phyloP scores from a whole-genome alignment of 2,888 invertebrate genomes.

The Drosophila greeni region DNA sequence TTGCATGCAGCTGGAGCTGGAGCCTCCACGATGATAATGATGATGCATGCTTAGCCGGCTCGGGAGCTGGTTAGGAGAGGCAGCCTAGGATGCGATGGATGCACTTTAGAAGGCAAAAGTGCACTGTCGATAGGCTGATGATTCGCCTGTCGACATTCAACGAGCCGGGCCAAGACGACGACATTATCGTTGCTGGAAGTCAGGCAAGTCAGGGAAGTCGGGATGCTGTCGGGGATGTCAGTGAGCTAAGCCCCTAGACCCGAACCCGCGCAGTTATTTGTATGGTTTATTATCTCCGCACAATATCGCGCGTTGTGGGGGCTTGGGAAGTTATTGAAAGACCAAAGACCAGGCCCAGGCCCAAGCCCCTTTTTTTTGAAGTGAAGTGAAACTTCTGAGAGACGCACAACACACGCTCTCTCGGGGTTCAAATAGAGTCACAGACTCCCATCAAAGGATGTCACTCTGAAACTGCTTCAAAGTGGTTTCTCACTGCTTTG shows the following conservation, averaged over 20 bases:
- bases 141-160: constrained; percentile 71
- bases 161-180: constrained; percentile 47
- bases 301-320: constrained; percentile 67
- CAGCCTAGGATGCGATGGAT: constrained; percentile 2
- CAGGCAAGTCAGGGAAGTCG: constrained; percentile 47
- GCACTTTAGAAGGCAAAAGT: constrained; percentile 48
- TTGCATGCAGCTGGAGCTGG: constrained; percentile 62
- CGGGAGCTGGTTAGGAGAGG: constrained; percentile 26
- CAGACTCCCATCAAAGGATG: not conserved
- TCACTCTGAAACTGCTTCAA: not conserved
- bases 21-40: constrained; percentile 67
- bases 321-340: constrained; percentile 70
- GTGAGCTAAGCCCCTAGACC: constrained; percentile 6
- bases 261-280: constrained; percentile 46
- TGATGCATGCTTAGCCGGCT: constrained; percentile 55
- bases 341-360: constrained; percentile 20
- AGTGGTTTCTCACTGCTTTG: not conserved
- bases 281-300: constrained; percentile 58
- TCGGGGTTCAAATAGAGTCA: constrained; percentile 29
- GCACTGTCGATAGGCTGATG: constrained; percentile 62
- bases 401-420: constrained; percentile 10
- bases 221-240: constrained; percentile 7
- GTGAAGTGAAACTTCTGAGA: constrained; percentile 35
- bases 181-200: constrained; percentile 70
- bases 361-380: constrained; percentile 36